Evolutionary conservation across 1,140 invertebrate species (phyloP), one percentile per base, ranked within the genome.

Genomic region (Drosophila rhopaloa): DNA sequence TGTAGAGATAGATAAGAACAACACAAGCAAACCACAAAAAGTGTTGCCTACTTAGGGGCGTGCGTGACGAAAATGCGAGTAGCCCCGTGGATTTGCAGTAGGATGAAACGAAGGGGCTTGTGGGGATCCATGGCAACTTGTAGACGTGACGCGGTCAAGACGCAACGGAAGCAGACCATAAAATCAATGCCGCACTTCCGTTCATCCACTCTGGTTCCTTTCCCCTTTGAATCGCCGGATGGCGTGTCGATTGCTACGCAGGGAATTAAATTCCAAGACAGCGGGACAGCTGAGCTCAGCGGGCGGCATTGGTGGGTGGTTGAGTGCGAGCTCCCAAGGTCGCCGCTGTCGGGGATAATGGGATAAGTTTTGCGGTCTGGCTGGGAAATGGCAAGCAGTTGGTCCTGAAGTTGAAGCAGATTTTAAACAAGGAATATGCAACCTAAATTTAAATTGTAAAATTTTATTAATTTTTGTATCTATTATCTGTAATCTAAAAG

Each of bases 141-240:
- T 29, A 67, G 65, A 71, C 63, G 47, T 76, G 75, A 76, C 74
- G 62, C 75, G 63, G 73, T 76, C 73, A 77, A 74, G 77, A 65
- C 77, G 72, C 63, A 65, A 56, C 72, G 79, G 77, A 81, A 81
- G 72, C 65, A 66, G 59, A 62, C 78, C 65, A 76, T 81, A 81
- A 81, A 81, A 81, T 81, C 77, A 76, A 81, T 81, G 72, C 61
- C 72, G 54, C 61, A 50, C 67, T 58, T 51, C 57, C 55, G 68
- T 24, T 56, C 41, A n/a, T 38, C 46, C 41, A 24, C 24, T 4
- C 60, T 19, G 37, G 40, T 46, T 57, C 24, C 40, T 37, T 44
- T 27, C 11, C 50, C 19, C 38, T 37, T 16, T 9, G 19, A 14
- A 43, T 27, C n/a, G 70, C 47, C 50, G 43, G 35, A 48, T 76